These are phyloP conservation scores for Drosophila formosana DNA, from an alignment of 2,888 invertebrate genomes.

Conservation along the genomic window DNA sequence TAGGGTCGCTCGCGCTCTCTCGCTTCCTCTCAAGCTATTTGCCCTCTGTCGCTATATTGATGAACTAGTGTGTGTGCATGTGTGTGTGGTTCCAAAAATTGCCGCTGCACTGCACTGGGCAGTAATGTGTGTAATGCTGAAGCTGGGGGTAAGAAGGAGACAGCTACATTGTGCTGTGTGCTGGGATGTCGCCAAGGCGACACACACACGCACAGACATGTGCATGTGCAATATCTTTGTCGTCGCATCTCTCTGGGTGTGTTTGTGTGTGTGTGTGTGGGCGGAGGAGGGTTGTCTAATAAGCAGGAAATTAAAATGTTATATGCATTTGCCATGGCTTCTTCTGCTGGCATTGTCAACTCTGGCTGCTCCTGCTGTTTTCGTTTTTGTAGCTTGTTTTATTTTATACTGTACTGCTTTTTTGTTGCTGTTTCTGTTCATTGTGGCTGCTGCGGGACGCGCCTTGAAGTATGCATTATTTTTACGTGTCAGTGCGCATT, in stretches of 20 bases:
- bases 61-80: conserved; percentile 22
- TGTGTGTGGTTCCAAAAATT: conserved; percentile 61
- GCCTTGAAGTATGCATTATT: conserved; percentile 81
- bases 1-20: conserved; percentile 16
- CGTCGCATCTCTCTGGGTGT: conserved; percentile 58
- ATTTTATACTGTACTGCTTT: conserved; percentile 19
- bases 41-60: conserved; percentile 1
- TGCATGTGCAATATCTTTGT: conserved; percentile 52
- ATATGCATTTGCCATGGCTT: conserved; percentile 62
- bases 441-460: conserved; percentile 42
- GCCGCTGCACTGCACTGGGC: conserved; percentile 72
- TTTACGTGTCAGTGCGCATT: conserved; percentile 79
- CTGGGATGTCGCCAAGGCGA: conserved; percentile 42
- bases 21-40: neutral
- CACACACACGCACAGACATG: conserved; percentile 13
- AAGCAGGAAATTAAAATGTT: conserved; percentile 83
- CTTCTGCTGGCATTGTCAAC: conserved; percentile 54
- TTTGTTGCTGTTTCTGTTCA: conserved; percentile 15
- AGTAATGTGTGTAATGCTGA: conserved; percentile 69
- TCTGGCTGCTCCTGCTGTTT: conserved; percentile 26
- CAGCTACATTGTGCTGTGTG: neutral
- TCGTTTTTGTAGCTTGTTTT: conserved; percentile 7
- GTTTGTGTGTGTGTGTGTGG: conserved; percentile 23
- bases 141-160: conserved; percentile 57
- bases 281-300: conserved; percentile 69